Evolutionary conservation across 2,797 vertebrate species (phyloP).

Genomic region (Denticeps clupeoides): DNA sequence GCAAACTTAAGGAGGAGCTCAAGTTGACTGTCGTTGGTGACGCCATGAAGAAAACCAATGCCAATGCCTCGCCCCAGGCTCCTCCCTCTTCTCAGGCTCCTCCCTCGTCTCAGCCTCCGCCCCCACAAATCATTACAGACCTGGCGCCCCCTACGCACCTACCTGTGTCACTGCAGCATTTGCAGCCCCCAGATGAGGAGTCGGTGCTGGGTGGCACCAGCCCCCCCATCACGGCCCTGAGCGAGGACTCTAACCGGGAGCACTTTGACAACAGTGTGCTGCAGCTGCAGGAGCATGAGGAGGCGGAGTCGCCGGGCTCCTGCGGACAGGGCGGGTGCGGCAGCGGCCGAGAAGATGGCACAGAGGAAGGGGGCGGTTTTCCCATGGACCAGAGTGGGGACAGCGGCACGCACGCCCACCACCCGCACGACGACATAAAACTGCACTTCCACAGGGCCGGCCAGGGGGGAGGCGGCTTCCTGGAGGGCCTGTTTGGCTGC

Average conservation of each 20-base stretch:
- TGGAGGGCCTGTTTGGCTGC: slow-evolving; percentile 93
- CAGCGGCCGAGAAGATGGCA: slow-evolving; percentile 58
- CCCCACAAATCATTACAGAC: slow-evolving; percentile 62
- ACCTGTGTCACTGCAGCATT: slow-evolving; percentile 45
- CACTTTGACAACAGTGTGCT: slow-evolving; percentile 93
- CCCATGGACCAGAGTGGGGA: slow-evolving; percentile 40
- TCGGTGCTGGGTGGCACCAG: slow-evolving; percentile 50
- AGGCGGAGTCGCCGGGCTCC: slow-evolving; percentile 56
- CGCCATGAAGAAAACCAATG: slow-evolving; percentile 54
- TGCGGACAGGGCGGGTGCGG: slow-evolving; percentile 58
- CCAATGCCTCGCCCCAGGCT: slow-evolving; percentile 33
- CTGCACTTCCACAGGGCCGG: slow-evolving; percentile 85
- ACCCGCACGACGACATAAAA: slow-evolving; percentile 76
- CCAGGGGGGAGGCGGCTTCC: slow-evolving; percentile 79
- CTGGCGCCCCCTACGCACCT: slow-evolving; percentile 53
- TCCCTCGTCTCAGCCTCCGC: slow-evolving; percentile 6
- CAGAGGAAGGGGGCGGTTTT: slow-evolving; percentile 47
- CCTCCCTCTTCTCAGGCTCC: slow-evolving; percentile 24
- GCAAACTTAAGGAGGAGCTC: slow-evolving; percentile 77
- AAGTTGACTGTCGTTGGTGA: slow-evolving; percentile 61
- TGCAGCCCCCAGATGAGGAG: slow-evolving; percentile 59
- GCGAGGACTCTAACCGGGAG: slow-evolving; percentile 75
- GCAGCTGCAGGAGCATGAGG: slow-evolving; percentile 82
- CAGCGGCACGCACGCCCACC: slow-evolving; percentile 25
- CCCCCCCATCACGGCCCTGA: slow-evolving; percentile 69